phyloP scores from a whole-genome alignment of 2,797 vertebrate species.

The Sebastes minor region DNA sequence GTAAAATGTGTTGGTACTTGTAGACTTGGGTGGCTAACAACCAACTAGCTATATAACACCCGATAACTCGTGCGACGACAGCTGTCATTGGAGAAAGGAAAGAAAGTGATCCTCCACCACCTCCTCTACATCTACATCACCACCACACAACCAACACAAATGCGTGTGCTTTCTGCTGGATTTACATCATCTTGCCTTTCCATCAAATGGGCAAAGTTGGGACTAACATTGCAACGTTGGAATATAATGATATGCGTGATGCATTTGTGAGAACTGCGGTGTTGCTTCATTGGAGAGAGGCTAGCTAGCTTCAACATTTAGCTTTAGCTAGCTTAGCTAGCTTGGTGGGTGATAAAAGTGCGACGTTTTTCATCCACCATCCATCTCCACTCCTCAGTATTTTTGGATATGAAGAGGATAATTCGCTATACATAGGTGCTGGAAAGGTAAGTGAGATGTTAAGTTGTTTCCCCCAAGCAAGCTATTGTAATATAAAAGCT shows the following conservation, averaged over 20 bases:
- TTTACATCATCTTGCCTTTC: conserved; percentile 61
- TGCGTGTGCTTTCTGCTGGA: conserved; percentile 71
- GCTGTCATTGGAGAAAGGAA: conserved; percentile 85
- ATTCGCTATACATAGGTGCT: conserved; percentile 84
- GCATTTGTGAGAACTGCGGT: conserved; percentile 79
- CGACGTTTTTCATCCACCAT: conserved; percentile 77
- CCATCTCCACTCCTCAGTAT: conserved; percentile 56
- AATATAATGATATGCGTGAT: conserved; percentile 70
- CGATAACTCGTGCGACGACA: conserved; percentile 81
- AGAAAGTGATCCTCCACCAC: conserved; percentile 75
- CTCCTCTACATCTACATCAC: no score
- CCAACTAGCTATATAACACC: conserved; percentile 75
- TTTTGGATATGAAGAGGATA: conserved; percentile 88
- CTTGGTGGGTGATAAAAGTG: conserved; percentile 79
- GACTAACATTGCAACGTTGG: conserved; percentile 75
- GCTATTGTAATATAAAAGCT: conserved; percentile 3
- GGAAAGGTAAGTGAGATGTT: conserved; percentile 80
- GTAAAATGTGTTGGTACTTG: conserved; percentile 58
- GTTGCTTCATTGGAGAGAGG: conserved; percentile 79
- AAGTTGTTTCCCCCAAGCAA: neutral
- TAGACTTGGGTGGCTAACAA: conserved; percentile 78
- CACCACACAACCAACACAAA: conserved; percentile 34
- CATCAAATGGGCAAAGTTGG: conserved; percentile 81
- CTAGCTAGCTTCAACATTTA: conserved; percentile 75
- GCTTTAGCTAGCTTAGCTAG: conserved; percentile 56